Conservation (phyloP, 2,888 invertebrate genomes). For the Gibbula magus region DNA sequence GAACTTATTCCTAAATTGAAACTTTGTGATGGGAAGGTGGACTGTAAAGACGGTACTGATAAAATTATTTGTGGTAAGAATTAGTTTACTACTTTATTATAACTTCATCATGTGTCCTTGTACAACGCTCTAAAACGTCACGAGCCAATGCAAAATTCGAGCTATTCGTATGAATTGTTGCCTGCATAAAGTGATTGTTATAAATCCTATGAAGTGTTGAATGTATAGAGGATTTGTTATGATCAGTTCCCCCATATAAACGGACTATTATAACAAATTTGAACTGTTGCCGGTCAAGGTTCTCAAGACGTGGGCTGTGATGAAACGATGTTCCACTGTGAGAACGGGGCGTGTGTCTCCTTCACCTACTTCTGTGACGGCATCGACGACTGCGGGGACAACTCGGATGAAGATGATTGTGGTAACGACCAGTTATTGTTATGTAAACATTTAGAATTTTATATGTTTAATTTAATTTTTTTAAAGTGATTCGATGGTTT, state of each 20-base stretch:
- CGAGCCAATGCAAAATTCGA: no score
- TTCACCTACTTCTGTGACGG: not conserved
- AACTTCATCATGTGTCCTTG: not conserved
- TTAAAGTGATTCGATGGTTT: no score
- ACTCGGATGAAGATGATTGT: not conserved
- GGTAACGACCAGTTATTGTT: not conserved
- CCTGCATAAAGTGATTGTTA: no score
- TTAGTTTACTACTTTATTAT: not conserved
- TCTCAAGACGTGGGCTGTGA: not conserved
- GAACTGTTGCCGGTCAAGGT: not conserved
- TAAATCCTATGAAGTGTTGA: no score
- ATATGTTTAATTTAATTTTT: no score
- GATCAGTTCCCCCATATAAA: no score
- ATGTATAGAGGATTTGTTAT: no score
- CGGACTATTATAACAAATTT: no score
- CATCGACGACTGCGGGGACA: not conserved
- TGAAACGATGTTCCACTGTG: not conserved
- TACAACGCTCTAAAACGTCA: no score
- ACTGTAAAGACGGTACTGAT: slow-evolving; percentile 82
- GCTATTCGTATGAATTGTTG: no score
- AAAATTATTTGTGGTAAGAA: slow-evolving; percentile 60
- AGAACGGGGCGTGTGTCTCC: not conserved
- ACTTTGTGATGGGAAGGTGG: slow-evolving; percentile 87
- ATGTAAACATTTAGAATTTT: no score
- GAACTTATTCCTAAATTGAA: slow-evolving; percentile 86